Base-by-base conservation (phyloP, 1,140 invertebrate species). In the Drosophila albomicans region DNA sequence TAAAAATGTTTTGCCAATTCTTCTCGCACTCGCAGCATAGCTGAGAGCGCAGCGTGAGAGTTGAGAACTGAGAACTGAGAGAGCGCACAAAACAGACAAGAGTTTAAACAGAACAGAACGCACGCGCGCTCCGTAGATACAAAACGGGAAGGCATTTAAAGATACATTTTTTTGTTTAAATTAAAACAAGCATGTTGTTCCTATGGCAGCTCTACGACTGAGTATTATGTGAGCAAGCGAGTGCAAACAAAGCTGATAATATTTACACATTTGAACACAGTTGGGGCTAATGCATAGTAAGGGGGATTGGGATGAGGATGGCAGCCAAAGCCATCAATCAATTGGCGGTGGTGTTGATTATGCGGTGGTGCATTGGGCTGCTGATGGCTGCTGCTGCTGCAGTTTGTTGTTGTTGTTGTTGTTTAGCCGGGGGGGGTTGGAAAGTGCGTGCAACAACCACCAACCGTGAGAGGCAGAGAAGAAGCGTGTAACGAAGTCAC, bases 81-180 rank as follows among this genome's bases (percentile, higher is more conserved):
- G 72, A 58, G 57, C 11, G 28, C 15, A 66, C 32, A 63, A 45
- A 76, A 28, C 20, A 1, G 30, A 28, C 32, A 32, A 2, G 20
- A 67, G 67, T 28, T 11, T 13, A 63, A 54, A 74, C 46, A 80
- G 77, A 54, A 74, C 46, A 80, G 77, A 79, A 78, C 82, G 84
- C 82, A 79, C 65, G 84, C 84, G 84, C 82, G 62, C 84, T 87
- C 59, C 15, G 3, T 28, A 77, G 72, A 82, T 74, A 82, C 67
- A 79, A 58, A 71, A 48, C 65, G 69, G 78, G 45, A 73, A 77
- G 78, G 59, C 65, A 78, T 78, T 86, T 61, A 38, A 85, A 85
- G 81, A 85, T 85, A 85, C 78, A 85, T 75, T 43, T 65, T 63
- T 69, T 56, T 62, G 43, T 63, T 28, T 63, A 45, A 57, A 41